Base-by-base conservation (phyloP, 1,140 invertebrate genomes). In the Drosophila kikkawai region DNA sequence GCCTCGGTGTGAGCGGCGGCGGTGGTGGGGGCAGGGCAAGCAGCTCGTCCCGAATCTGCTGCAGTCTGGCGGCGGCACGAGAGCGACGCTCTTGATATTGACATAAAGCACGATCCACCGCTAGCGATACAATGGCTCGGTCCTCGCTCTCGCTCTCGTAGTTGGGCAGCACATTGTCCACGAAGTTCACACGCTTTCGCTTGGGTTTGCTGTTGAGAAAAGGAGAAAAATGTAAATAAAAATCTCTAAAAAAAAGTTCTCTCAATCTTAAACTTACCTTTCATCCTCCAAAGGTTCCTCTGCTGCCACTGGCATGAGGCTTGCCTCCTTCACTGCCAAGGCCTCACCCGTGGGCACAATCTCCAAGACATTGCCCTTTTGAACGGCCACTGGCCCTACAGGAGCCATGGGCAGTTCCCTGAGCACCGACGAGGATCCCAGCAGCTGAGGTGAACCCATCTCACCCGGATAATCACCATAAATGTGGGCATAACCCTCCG, bases 331-430 rank as follows among this genome's bases (percentile, higher is more conserved):
- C 34, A 67, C 45, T 22, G 48, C 32, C 9, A 45, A 29, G 0
- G 53, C 47, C 13, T 64, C 77, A 29, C 51, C n/a, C 0, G 60
- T 60, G n/a, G 91, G 91, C 13, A 92, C 91, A 37, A 92, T 92
- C 69, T 92, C 91, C 53, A 92, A 44, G 1, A 92, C 91, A 58
- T 92, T 92, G 2, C 91, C 91, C 45, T 92, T 92, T 22, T 92
- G 91, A 13, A 92, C 91, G 3, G 90, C 90, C 39, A 92, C 88
- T 0, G 91, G 53, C 4, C n/a, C 11, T 13, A 53, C 32, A 2
- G 71, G 17, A 3, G 75, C 74, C 58, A 42, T 79, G 29, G 76
- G 74, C 6, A 74, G 55, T 29, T 76, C 61, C 50, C 59, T 45
- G 12, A 47, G 63, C 22, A 57, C 65, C 5, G 67, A 70, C 7